Conservation (phyloP, 2,888 invertebrate genomes). For the Clistopyga incitator region DNA sequence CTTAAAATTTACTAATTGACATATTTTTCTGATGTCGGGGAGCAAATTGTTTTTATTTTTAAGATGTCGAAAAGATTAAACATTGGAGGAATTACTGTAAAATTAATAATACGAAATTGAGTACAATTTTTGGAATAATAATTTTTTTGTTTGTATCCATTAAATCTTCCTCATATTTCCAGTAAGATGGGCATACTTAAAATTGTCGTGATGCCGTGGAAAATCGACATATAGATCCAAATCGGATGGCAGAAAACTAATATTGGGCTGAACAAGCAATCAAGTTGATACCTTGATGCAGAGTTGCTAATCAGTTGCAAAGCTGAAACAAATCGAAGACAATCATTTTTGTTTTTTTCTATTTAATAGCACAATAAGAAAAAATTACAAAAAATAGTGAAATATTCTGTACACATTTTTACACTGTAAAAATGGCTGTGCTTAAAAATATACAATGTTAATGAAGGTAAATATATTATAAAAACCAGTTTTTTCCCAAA, state of each 20-base stretch:
- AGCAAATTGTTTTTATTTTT: not conserved
- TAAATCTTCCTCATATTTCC: not conserved
- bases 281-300: not conserved
- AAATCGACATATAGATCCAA: not conserved
- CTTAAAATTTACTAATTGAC: not conserved
- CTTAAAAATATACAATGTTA: constrained; percentile 2
- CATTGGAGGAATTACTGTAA: not conserved
- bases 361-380: not conserved
- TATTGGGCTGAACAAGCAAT: not conserved
- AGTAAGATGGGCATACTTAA: not conserved
- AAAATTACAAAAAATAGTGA: not conserved
- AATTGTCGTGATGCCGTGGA: not conserved
- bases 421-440: not conserved
- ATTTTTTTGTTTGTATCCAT: not conserved
- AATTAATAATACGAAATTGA: not conserved
- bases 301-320: constrained; percentile 5
- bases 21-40: no score
- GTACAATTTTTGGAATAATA: not conserved
- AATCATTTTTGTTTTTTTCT: not conserved
- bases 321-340: constrained; percentile 1
- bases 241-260: constrained; percentile 2
- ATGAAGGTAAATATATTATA: not conserved
- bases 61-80: not conserved
- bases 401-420: not conserved
- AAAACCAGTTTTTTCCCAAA: no score